These are phyloP conservation scores for Trichogramma dendrolimi DNA, from an alignment of 2,888 invertebrate species.

Conservation along the genomic window DNA sequence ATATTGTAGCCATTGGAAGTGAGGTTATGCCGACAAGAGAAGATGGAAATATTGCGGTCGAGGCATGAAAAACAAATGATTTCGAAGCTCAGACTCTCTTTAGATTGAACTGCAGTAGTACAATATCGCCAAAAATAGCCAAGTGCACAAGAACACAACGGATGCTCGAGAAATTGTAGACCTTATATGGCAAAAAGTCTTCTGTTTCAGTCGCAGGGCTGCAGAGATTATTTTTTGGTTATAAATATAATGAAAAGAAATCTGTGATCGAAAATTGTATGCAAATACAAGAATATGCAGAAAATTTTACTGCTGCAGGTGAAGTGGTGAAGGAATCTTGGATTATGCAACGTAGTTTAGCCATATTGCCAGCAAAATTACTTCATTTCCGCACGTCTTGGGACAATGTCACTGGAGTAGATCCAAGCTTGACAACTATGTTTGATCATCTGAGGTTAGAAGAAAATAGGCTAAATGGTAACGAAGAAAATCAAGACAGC, in stretches of 20 bases:
- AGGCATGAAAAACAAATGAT: constrained; percentile 32
- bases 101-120: constrained; percentile 32
- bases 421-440: constrained; percentile 21
- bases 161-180: constrained; percentile 34
- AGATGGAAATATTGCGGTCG: constrained; percentile 22
- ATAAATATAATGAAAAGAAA: constrained; percentile 29
- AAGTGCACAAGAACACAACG: constrained; percentile 34
- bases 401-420: constrained; percentile 27
- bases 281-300: no score
- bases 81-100: constrained; percentile 35
- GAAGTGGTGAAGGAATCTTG: constrained; percentile 32
- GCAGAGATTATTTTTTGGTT: constrained; percentile 34
- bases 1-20: constrained; percentile 29
- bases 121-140: constrained; percentile 33
- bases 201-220: constrained; percentile 30
- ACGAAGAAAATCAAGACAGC: constrained; percentile 10
- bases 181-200: constrained; percentile 32
- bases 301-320: no score
- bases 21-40: constrained; percentile 16
- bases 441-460: constrained; percentile 21
- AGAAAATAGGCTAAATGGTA: constrained; percentile 25
- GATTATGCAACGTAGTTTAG: constrained; percentile 31
- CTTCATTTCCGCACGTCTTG: constrained; percentile 34
- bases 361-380: constrained; percentile 32
- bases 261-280: no score